A percentile compares a stretch with the other conserved stretches of the same genome.
Evolutionary conservation across 1,140 invertebrate genomes (phyloP).

Genomic region (Papilio dardanus): DNA sequence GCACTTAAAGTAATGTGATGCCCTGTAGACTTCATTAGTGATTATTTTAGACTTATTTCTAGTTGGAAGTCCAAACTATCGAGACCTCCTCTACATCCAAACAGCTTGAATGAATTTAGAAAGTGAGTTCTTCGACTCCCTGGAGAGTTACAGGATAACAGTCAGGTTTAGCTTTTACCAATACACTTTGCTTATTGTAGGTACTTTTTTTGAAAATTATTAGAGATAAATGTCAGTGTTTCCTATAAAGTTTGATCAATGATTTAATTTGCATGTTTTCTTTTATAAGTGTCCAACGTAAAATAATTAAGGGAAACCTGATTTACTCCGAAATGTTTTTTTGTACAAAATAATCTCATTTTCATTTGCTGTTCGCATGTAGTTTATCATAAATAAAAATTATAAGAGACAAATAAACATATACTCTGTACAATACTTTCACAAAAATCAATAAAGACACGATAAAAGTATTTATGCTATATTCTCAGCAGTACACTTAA

Average conservation of each 20-base stretch:
- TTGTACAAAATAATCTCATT: constrained; percentile 41
- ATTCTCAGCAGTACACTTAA: constrained; percentile 2
- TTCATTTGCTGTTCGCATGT: constrained; percentile 59
- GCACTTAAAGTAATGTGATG: constrained; percentile 46
- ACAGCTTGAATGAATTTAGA: not conserved
- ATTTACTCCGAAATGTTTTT: not conserved
- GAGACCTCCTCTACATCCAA: not conserved
- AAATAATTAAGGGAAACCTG: not conserved
- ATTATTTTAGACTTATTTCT: not conserved
- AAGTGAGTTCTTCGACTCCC: not conserved
- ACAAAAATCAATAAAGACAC: not conserved
- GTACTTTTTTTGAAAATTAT: not conserved
- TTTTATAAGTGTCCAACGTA: not conserved
- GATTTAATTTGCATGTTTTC: not conserved
- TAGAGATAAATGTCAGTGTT: not conserved
- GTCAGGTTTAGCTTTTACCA: not conserved
- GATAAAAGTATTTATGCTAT: constrained; percentile 29
- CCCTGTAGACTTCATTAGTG: constrained; percentile 16
- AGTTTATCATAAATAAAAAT: constrained; percentile 21
- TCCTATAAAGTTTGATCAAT: too few relatives aligned
- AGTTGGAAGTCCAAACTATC: not conserved
- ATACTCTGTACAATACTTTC: not conserved
- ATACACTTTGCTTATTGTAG: not conserved
- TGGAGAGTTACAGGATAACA: not conserved
- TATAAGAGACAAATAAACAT: not conserved